Evolutionary conservation across 1,140 invertebrate genomes (phyloP).

Genomic region (Diabrotica undecimpunctata): DNA sequence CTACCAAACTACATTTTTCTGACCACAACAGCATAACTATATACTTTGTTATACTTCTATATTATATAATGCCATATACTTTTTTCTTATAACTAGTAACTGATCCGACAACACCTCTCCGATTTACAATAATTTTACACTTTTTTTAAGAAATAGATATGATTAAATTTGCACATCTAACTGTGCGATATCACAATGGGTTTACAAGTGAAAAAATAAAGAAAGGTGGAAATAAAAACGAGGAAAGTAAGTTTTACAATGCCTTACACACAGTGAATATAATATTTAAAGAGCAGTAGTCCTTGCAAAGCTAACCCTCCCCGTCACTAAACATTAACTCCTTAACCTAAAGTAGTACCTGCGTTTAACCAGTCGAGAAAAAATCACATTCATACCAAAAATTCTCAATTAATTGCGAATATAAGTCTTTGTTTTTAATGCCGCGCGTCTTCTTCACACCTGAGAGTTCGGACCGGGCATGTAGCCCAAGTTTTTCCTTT

Average conservation of each 20-base stretch:
- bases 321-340: background rate
- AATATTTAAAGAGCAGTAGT: no score
- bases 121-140: conserved; percentile 15
- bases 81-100: conserved; percentile 18
- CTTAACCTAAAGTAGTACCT: conserved; percentile 22
- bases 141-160: conserved; percentile 30
- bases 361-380: conserved; percentile 23
- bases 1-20: background rate
- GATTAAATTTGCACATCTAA: conserved; percentile 31
- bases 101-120: conserved; percentile 14
- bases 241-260: conserved; percentile 9
- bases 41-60: conserved; percentile 2
- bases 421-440: conserved; percentile 5
- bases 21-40: background rate
- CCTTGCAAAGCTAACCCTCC: no score
- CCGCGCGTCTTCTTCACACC: conserved; percentile 20
- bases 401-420: background rate
- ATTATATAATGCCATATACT: conserved; percentile 13
- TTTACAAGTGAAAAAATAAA: conserved; percentile 20
- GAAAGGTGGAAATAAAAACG: conserved; percentile 1
- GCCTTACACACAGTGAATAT: no score
- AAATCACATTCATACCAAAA: conserved; percentile 23
- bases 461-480: conserved; percentile 51
- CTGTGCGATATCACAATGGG: conserved; percentile 37
- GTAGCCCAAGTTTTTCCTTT: conserved; percentile 84